These are phyloP conservation scores for Laupala kohalensis DNA, from an alignment of 1,140 invertebrate genomes.

Conservation along the genomic window DNA sequence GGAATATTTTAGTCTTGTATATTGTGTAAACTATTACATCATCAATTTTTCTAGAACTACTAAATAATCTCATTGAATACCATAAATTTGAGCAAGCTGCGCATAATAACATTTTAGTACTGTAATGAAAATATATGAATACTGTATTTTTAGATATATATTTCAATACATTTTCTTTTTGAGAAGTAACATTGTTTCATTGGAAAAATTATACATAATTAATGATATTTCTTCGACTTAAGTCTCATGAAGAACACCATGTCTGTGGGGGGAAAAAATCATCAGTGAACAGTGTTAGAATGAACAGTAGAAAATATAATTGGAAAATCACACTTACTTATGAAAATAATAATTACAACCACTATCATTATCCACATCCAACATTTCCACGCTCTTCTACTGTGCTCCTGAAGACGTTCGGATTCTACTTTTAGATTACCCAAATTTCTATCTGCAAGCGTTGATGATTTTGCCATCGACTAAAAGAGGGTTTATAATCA, in stretches of 20 bases:
- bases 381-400: conserved; percentile 76
- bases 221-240: conserved; percentile 41
- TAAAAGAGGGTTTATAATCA: conserved; percentile 24
- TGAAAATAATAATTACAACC: conserved; percentile 71
- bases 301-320: background rate
- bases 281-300: too few relatives aligned
- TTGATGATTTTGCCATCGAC: conserved; percentile 58
- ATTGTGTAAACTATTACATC: too few relatives aligned
- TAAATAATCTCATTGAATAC: too few relatives aligned
- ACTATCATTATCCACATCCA: conserved; percentile 85
- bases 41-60: too few relatives aligned
- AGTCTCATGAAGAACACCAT: conserved; percentile 74
- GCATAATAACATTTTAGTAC: too few relatives aligned
- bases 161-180: too few relatives aligned
- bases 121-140: too few relatives aligned
- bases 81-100: too few relatives aligned
- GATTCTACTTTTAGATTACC: conserved; percentile 64
- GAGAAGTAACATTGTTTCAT: too few relatives aligned
- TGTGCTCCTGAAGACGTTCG: conserved; percentile 68
- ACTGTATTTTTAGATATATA: too few relatives aligned
- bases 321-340: conserved; percentile 46
- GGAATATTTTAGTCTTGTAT: too few relatives aligned
- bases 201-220: too few relatives aligned
- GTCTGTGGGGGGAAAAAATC: conserved; percentile 35
- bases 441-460: conserved; percentile 65